These are phyloP conservation scores for Gracilinanus agilis DNA, from an alignment of 2,113 vertebrate species.

Conservation along the genomic window DNA sequence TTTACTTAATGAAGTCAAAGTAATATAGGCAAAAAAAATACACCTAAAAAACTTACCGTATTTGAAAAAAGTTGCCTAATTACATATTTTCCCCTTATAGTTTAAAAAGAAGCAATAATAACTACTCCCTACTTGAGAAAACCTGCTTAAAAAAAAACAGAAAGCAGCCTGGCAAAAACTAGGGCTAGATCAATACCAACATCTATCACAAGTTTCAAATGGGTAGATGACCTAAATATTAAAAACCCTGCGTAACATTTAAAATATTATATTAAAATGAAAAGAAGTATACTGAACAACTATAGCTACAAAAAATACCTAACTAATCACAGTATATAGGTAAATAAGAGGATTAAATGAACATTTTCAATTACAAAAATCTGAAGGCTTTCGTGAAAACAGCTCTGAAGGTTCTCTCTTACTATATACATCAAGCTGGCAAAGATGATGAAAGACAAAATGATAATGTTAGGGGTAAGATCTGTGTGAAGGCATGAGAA, in stretches of 20 bases:
- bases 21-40: neutral
- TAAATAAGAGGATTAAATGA: neutral
- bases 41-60: neutral
- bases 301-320: neutral
- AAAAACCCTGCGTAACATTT: neutral
- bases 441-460: neutral
- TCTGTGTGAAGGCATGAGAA: neutral
- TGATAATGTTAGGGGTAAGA: neutral
- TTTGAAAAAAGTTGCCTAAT: neutral
- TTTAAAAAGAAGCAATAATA: neutral
- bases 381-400: neutral
- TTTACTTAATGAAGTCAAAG: neutral
- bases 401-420: neutral
- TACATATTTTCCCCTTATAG: neutral
- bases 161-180: neutral
- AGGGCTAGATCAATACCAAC: neutral
- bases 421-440: neutral
- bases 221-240: too few relatives aligned
- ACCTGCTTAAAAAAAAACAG: neutral
- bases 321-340: neutral
- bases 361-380: neutral
- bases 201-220: neutral
- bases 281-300: neutral
- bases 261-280: neutral
- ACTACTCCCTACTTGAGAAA: neutral